phyloP scores from a whole-genome alignment of 2,797 vertebrate genomes.

The Amblyraja radiata region DNA sequence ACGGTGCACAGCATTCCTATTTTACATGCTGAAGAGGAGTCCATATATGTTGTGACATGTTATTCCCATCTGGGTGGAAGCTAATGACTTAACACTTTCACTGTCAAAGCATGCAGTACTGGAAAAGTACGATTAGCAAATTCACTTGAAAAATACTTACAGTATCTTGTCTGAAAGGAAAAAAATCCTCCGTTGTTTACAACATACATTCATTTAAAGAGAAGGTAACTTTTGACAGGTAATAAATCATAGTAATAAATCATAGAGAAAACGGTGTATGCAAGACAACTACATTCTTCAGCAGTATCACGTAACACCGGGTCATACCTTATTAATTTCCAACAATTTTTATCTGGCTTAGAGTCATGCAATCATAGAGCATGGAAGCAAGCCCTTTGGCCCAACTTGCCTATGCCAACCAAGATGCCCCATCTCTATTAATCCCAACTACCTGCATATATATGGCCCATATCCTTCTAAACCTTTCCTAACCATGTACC shows the following conservation, averaged over 20 bases:
- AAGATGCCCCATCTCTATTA: too few relatives aligned
- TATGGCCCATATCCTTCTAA: too few relatives aligned
- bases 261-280: background rate
- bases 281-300: background rate
- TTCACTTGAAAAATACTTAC: background rate
- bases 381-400: too few relatives aligned
- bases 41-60: background rate
- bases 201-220: background rate
- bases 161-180: background rate
- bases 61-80: background rate
- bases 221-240: background rate
- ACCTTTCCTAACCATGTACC: too few relatives aligned
- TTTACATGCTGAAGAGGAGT: background rate
- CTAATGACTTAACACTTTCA: conserved; percentile 18
- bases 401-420: too few relatives aligned
- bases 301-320: background rate
- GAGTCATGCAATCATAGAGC: too few relatives aligned
- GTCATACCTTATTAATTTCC: background rate
- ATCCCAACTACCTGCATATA: too few relatives aligned
- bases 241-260: background rate
- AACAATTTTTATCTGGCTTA: background rate
- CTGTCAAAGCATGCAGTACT: background rate
- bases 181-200: background rate
- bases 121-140: background rate
- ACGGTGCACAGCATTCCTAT: background rate